Conservation (phyloP, 2,113 vertebrate species). For the Pelmatolapia mariae region DNA sequence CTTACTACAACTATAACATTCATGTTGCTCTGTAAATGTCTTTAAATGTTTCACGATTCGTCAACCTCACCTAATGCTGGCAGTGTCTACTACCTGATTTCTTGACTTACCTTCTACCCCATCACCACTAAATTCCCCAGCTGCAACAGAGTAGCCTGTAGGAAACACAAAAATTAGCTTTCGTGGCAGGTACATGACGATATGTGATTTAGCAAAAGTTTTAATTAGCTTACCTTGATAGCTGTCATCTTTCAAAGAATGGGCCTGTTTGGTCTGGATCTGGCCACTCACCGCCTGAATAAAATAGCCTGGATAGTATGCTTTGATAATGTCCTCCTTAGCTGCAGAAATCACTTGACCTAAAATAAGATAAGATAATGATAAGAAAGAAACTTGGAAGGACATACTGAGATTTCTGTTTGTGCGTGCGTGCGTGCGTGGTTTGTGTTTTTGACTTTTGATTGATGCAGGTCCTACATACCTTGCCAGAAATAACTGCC, state of each 20-base stretch:
- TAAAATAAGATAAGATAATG: slow-evolving; percentile 19
- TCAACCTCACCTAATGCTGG: not conserved
- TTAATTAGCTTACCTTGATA: slow-evolving; percentile 76
- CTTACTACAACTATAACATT: not conserved
- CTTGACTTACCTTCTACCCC: slow-evolving; percentile 77
- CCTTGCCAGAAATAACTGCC: slow-evolving; percentile 93
- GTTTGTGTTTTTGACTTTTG: not conserved
- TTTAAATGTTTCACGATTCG: not conserved
- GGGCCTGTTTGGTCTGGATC: slow-evolving; percentile 77
- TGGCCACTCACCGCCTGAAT: slow-evolving; percentile 77
- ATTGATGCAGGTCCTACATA: slow-evolving; percentile 20
- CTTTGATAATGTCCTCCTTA: slow-evolving; percentile 77
- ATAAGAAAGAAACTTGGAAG: not conserved
- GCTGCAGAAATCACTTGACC: slow-evolving; percentile 85
- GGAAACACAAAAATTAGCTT: not conserved
- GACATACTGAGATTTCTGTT: not conserved
- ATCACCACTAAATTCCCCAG: slow-evolving; percentile 87
- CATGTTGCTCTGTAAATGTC: not conserved
- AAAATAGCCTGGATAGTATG: slow-evolving; percentile 80
- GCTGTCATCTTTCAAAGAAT: slow-evolving; percentile 77
- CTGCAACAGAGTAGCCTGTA: slow-evolving; percentile 85
- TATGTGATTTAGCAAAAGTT: not conserved
- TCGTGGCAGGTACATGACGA: not conserved
- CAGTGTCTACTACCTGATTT: not conserved
- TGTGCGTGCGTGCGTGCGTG: no score